Evolutionary conservation across 2,113 vertebrate species (phyloP), one percentile per base, ranked within the genome.

Genomic region (Tamias sibiricus): DNA sequence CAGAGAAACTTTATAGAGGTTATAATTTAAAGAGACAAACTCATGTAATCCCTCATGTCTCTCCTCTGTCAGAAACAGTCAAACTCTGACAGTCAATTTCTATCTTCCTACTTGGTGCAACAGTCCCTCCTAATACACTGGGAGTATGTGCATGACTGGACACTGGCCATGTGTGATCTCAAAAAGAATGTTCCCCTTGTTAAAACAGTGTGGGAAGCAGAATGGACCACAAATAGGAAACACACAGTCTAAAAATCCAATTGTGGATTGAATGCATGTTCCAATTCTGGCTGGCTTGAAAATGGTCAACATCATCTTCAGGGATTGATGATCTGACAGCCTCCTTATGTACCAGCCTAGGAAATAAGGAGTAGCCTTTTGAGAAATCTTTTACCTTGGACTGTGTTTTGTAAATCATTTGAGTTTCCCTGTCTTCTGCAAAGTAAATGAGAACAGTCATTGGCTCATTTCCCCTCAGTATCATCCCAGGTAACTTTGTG

Each of bases 331-430:
- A 87, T 64, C 76, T 77, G 83, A 92, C n/a, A 91, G 66, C 59
- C 64, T 75, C 42, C 30, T 88, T 71, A 32, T 35, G 7, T 74
- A 3, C 26, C 79, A 47, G 24, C 32, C 35, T n/a, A 69, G 42
- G 26, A 94, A 94, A n/a, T 40, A 74, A 75, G 76, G 40, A 86
- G 24, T 35, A 72, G 40, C 59, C 30, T 96, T 97, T 96, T 68
- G 86, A 88, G 24, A 24, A 72, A 28, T 59, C 20, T 96, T 97
- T 96, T 68, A 88, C 42, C 52, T 94, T 87, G 59, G 62, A 14
- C 69, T 94, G 84, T 69, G 22, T 85, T 93, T 96, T 81, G 52
- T 24, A 49, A 85, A 85, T 40, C 32, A 62, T 86, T 49, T 64
- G 66, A 68, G 35, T 90, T 94, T 59, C 14, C 9, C 4, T 44